Percentiles rank a stretch among this genome's conserved stretches.
Evolutionary conservation across 92 coral and sea anemone species (phyloP).

Genomic region (Heliopora coerulea): DNA sequence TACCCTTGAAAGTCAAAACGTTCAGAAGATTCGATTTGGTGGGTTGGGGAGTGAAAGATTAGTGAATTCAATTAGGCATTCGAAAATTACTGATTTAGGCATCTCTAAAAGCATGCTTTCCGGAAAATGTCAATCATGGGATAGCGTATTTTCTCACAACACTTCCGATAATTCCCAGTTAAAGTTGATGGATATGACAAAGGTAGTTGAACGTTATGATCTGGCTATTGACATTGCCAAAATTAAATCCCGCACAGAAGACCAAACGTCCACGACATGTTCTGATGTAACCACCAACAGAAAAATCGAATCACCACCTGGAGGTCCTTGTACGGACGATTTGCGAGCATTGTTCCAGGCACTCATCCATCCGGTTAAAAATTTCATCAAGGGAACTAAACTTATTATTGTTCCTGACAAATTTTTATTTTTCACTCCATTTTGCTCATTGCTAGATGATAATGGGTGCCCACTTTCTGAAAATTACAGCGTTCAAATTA

Average conservation of each 20-base stretch:
- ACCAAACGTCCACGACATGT: no score
- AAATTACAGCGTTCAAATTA: conserved; percentile 32
- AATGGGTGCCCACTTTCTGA: conserved; percentile 22
- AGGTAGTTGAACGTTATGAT: no score
- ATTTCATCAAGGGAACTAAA: conserved; percentile 7
- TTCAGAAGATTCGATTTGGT: not conserved
- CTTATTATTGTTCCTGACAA: conserved; percentile 42
- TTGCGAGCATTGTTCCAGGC: not conserved
- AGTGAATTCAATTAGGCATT: not conserved
- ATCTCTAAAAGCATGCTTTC: not conserved
- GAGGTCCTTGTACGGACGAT: not conserved
- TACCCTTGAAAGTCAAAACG: not conserved
- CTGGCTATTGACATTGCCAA: no score
- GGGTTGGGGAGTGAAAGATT: no score
- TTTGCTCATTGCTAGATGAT: conserved; percentile 32
- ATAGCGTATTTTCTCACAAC: no score
- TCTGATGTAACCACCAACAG: no score
- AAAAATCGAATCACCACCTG: no score
- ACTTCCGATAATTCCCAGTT: no score
- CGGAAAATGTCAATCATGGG: not conserved
- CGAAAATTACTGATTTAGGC: not conserved
- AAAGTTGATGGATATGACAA: no score
- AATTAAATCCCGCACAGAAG: no score
- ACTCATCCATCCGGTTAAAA: conserved; percentile 18
- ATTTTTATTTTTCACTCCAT: conserved; percentile 30